Percentiles rank a stretch among this genome's conserved stretches.
Conservation (phyloP, 2,797 vertebrate genomes). For the Rhodeus uyekii region DNA sequence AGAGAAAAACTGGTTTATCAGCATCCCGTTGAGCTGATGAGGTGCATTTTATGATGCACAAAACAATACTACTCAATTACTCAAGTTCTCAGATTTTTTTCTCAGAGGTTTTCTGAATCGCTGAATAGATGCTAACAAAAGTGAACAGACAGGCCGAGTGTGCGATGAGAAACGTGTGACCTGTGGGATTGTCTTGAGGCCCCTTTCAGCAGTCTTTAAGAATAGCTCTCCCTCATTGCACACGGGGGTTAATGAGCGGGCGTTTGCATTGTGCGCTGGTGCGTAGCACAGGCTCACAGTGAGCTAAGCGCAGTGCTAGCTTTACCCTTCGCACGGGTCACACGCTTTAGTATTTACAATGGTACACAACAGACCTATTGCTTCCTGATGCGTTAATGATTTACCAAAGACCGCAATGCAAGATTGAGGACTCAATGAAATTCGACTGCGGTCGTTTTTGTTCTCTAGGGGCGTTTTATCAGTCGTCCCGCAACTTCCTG, state of each 20-base stretch:
- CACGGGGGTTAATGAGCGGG: slow-evolving; percentile 36
- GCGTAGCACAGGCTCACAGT: background rate
- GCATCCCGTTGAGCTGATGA: background rate
- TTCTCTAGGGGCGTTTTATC: background rate
- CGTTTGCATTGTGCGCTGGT: slow-evolving; percentile 28
- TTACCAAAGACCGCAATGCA: background rate
- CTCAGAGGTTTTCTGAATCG: background rate
- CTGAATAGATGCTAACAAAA: background rate
- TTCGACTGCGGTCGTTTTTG: background rate
- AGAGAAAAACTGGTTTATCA: slow-evolving; percentile 26
- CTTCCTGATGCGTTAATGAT: slow-evolving; percentile 23
- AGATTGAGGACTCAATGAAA: background rate
- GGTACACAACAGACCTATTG: background rate
- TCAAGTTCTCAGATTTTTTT: slow-evolving; percentile 7
- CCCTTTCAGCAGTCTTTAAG: slow-evolving; percentile 19
- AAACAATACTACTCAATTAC: background rate
- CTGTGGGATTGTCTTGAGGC: slow-evolving; percentile 28
- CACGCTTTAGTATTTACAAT: slow-evolving; percentile 34
- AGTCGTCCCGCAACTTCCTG: background rate
- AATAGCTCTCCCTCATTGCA: slow-evolving; percentile 37
- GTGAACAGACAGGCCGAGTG: background rate
- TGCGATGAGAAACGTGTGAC: slow-evolving; percentile 21
- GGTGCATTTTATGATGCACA: background rate
- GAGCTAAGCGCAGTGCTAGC: slow-evolving; percentile 21
- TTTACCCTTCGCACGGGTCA: background rate